Base-by-base conservation (phyloP, 2,797 vertebrate genomes). In the Chaenodraco wilsoni region DNA sequence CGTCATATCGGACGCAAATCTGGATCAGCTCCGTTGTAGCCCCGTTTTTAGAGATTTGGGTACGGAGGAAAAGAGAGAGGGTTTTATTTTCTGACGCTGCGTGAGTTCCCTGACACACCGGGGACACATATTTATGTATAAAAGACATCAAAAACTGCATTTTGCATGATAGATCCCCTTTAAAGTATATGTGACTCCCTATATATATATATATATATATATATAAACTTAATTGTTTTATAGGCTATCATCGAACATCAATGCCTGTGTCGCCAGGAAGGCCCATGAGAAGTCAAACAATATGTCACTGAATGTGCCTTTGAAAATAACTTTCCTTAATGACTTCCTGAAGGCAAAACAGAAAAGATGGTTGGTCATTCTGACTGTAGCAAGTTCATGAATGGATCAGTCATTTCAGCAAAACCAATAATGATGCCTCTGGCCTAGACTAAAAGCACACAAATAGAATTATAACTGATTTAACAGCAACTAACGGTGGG, bases 311-410 rank as follows among this genome's bases (percentile, higher is more conserved):
- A 41, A 59, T 14, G n/a, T 17, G 33, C 27, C 54, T 13, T 37
- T 23, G 64, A 64, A 31, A 51, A 71, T 2, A 65, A 27, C 5
- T 23, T 23, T 23, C 23, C 23, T 23, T 23, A 23, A 3, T 16
- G 48, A 70, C 16, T 27, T 58, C 43, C 21, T 73, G 41, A 48
- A 48, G n/a, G 16, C 14, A 43, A 63, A 27, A 48, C 4, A 55
- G 45, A 57, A 37, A 33, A 4, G 3, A 56, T n/a, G 31, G 5
- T 9, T 45, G 23, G 10, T 21, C 11, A 43, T 66, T 65, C 17
- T 37, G 41, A n/a, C 21, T 27, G 31, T n/a, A 3, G 43, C 17
- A 21, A 7, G 13, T 23, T 21, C 3, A 52, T 49, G 0, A 23
- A 66, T 43, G 15, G 9, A 14, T 55, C 5, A 17, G 19, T 56